Evolutionary conservation across 2,113 vertebrate genomes (phyloP), one percentile per base, ranked within the genome.

Genomic region (Narcine bancroftii): DNA sequence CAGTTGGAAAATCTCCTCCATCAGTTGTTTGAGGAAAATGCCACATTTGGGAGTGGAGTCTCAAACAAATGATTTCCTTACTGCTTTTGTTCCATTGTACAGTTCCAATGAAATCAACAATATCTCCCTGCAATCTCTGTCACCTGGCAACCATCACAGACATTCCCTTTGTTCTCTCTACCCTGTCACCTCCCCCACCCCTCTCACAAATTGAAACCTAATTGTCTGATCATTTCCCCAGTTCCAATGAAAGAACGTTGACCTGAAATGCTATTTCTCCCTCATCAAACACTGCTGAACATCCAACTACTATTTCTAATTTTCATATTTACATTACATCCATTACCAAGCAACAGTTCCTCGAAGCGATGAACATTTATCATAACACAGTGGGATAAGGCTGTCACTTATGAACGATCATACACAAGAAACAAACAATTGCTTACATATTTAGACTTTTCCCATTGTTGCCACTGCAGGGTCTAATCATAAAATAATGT

Each of bases 401-500:
- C 81, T 36, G 33, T 60, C 5, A 19, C 53, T 87, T 36, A 36
- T 87, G 81, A 63, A 15, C 3, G 15, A 87, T 87, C n/a, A 47
- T 83, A 53, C 79, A 56, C 50, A 11, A 87, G 33, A 60, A 36
- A 19, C 33, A 87, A 87, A 60, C 81, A 63, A 87, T 63, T 87
- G 53, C 81, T 87, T n/a, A 21, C 53, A 36, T 36, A 87, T 60
- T 63, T 56, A 63, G 33, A 87, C 53, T 63, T n/a, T 87, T 87
- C 79, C 50, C 79, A 83, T 83, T 83, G 50, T 26, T 83, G 79
- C 79, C 47, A 85, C 47, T 85, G 53, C 81, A 87, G 81, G 81
- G 36, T 63, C n/a, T 63, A 87, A 87, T 87, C 53, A 36, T 87
- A 53, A 87, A 87, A 87, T 87, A 60, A 87, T 87, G 56, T 87